phyloP scores from a whole-genome alignment of 2,888 invertebrate genomes.

The Oasisia sp. region DNA sequence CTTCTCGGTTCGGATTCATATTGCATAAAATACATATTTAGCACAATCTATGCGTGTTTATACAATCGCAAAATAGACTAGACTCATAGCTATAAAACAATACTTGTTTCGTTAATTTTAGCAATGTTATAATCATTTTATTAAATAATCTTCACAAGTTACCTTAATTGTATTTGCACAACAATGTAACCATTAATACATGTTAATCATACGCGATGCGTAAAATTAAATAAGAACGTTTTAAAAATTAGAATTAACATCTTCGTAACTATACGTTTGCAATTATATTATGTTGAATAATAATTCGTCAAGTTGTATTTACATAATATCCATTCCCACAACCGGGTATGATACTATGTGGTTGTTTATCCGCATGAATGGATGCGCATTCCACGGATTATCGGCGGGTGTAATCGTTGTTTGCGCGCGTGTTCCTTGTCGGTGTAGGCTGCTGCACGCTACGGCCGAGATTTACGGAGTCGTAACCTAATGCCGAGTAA shows the following conservation, averaged over 20 bases:
- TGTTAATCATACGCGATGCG: neutral
- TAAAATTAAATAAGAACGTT: neutral
- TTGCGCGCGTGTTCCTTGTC: neutral
- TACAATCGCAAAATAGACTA: too few species aligned
- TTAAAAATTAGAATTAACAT: neutral
- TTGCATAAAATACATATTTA: too few species aligned
- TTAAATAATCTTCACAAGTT: too few species aligned
- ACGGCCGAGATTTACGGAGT: neutral
- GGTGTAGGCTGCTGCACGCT: neutral
- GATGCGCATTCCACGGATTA: neutral
- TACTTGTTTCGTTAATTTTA: too few species aligned
- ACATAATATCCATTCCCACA: neutral
- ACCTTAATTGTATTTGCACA: too few species aligned
- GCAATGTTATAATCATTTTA: too few species aligned
- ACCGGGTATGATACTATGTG: neutral
- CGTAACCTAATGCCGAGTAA: neutral
- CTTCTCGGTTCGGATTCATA: too few species aligned
- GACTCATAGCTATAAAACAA: too few species aligned
- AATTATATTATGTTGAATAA: neutral
- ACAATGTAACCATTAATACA: neutral
- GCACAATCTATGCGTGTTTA: too few species aligned
- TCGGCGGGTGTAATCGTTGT: neutral
- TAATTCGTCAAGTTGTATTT: neutral
- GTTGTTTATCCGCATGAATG: neutral
- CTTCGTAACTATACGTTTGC: neutral